Evolutionary conservation across 2,888 invertebrate species (phyloP).

Genomic region (Antheraea assamensis): DNA sequence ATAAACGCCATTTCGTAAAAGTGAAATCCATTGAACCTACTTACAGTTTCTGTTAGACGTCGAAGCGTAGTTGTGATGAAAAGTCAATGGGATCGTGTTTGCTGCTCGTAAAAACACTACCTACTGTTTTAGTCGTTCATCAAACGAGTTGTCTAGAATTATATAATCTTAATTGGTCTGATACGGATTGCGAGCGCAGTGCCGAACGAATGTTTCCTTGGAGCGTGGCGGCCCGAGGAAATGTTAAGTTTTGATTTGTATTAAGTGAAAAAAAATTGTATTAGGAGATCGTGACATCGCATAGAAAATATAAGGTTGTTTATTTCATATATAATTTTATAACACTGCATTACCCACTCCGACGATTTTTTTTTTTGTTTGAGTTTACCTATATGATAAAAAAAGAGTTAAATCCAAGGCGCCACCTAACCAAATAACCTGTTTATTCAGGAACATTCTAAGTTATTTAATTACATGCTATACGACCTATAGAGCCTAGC

Average conservation of each 20-base stretch:
- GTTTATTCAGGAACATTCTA: too few relatives aligned
- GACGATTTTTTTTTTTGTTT: too few relatives aligned
- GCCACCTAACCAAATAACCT: too few relatives aligned
- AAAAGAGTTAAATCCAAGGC: too few relatives aligned
- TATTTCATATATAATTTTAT: not conserved
- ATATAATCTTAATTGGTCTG: constrained; percentile 63
- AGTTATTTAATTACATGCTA: too few relatives aligned
- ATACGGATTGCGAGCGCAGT: constrained; percentile 54
- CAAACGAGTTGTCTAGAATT: constrained; percentile 49
- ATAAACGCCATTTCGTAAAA: constrained; percentile 16
- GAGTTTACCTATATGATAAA: too few relatives aligned
- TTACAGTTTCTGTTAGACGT: constrained; percentile 14
- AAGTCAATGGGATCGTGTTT: constrained; percentile 43
- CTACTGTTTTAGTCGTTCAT: constrained; percentile 55
- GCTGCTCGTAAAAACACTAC: constrained; percentile 46
- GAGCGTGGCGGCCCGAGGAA: constrained; percentile 38
- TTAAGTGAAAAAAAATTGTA: constrained; percentile 15
- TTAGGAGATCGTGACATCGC: not conserved
- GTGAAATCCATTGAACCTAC: constrained; percentile 16
- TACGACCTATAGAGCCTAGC: too few relatives aligned
- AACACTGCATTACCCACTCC: not conserved
- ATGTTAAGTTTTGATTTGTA: constrained; percentile 30
- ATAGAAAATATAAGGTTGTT: not conserved
- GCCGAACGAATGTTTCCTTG: constrained; percentile 31
- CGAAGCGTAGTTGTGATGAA: not conserved